A percentile compares a stretch with the other conserved stretches of the same genome.
Conservation (phyloP, 2,888 invertebrate genomes). For the Tortrix viridana region DNA sequence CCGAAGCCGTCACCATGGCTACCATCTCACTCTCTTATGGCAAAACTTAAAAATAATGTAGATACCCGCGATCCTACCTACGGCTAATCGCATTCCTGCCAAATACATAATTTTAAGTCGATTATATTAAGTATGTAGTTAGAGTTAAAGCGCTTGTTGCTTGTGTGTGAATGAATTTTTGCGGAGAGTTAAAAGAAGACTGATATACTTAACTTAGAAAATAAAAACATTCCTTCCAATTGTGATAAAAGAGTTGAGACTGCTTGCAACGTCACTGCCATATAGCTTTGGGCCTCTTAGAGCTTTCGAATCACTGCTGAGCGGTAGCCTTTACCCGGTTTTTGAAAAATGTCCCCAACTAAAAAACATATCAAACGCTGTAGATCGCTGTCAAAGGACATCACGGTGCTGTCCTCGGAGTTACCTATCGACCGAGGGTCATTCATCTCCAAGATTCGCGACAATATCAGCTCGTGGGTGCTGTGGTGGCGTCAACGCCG, state of each 20-base stretch:
- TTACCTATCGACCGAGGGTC: conserved; percentile 46
- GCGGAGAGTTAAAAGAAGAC: conserved; percentile 53
- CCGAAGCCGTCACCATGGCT: conserved; percentile 57
- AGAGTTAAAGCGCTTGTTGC: conserved; percentile 63
- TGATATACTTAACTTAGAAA: conserved; percentile 46
- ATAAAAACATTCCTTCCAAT: conserved; percentile 39
- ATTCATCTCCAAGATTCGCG: conserved; percentile 74
- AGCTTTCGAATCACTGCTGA: conserved; percentile 62
- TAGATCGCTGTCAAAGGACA: conserved; percentile 46
- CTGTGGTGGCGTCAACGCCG: conserved; percentile 81
- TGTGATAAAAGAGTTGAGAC: conserved; percentile 41
- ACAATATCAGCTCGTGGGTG: conserved; percentile 79
- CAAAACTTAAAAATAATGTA: conserved; percentile 62
- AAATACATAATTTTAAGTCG: conserved; percentile 56
- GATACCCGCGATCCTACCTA: conserved; percentile 48
- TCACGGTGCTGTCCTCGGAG: conserved; percentile 52
- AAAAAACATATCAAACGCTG: conserved; percentile 29
- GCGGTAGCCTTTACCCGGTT: conserved; percentile 55
- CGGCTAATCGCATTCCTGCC: conserved; percentile 61
- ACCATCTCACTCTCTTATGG: conserved; percentile 57
- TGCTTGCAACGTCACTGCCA: conserved; percentile 53
- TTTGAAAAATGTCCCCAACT: conserved; percentile 38
- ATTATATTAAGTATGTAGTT: conserved; percentile 51
- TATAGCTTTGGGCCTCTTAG: conserved; percentile 59
- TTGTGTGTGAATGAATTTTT: conserved; percentile 51